Evolutionary conservation across 2,888 invertebrate genomes (phyloP).

Genomic region (Cerceris rybyensis): DNA sequence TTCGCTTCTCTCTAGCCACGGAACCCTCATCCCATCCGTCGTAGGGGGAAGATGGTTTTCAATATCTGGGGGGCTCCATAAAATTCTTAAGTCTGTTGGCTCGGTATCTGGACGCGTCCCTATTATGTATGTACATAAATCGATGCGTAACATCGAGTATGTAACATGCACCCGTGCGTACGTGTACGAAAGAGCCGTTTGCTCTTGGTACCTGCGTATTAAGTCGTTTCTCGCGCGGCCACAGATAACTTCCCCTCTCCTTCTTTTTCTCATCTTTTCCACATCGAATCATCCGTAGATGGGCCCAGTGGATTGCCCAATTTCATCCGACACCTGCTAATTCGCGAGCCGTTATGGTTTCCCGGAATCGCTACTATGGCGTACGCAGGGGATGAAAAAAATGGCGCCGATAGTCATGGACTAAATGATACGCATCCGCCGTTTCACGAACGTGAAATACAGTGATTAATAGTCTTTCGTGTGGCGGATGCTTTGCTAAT

Average conservation of each 20-base stretch:
- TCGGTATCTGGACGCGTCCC: conserved; percentile 27
- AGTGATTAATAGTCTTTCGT: too few relatives aligned
- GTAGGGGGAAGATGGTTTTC: conserved; percentile 54
- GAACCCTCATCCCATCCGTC: conserved; percentile 16
- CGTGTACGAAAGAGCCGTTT: neutral
- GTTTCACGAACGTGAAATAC: too few relatives aligned
- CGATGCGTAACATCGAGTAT: conserved; percentile 32
- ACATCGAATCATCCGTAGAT: conserved; percentile 24
- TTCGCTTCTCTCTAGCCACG: conserved; percentile 52
- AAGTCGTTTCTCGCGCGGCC: conserved; percentile 57
- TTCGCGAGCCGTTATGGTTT: conserved; percentile 21
- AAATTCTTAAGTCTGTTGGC: conserved; percentile 51
- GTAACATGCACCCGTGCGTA: conserved; percentile 6
- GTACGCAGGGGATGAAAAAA: conserved; percentile 10
- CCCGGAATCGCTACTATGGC: conserved; percentile 10
- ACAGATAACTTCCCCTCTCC: conserved; percentile 32
- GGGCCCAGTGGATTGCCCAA: conserved; percentile 7
- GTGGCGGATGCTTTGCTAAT: too few relatives aligned
- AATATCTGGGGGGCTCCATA: conserved; percentile 59
- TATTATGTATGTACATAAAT: conserved; percentile 62
- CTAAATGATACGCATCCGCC: too few relatives aligned
- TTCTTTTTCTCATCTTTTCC: conserved; percentile 27
- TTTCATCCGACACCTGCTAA: conserved; percentile 29
- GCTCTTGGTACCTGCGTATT: conserved; percentile 47
- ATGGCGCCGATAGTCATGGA: conserved; percentile 3